phyloP scores from a whole-genome alignment of 2,113 vertebrate species.

The Machaerirhynchus nigripectus region DNA sequence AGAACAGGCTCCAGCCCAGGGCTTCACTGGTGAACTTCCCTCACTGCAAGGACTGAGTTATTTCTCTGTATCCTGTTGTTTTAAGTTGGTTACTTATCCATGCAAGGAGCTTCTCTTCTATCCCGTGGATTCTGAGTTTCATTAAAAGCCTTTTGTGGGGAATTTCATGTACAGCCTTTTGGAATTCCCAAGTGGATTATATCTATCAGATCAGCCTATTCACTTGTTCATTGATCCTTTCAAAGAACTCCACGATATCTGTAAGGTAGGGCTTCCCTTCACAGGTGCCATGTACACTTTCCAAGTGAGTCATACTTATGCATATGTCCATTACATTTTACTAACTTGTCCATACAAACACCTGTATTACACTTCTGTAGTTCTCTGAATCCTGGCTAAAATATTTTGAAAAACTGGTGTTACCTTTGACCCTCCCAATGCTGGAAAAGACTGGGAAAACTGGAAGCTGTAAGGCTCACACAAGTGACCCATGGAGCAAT shows the following conservation, averaged over 20 bases:
- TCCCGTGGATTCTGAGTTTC: not conserved
- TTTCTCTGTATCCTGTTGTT: not conserved
- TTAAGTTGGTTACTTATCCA: not conserved
- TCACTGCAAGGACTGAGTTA: not conserved
- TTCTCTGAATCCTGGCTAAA: not conserved
- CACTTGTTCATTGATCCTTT: not conserved
- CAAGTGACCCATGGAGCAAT: not conserved
- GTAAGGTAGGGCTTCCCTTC: not conserved
- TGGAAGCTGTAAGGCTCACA: not conserved
- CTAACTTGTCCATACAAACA: not conserved
- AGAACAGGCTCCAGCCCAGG: not conserved
- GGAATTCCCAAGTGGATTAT: not conserved
- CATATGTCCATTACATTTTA: not conserved
- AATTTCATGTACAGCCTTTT: not conserved
- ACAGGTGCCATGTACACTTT: not conserved
- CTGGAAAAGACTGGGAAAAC: not conserved
- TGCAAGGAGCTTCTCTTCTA: not conserved
- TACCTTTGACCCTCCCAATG: not conserved
- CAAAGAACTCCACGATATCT: not conserved
- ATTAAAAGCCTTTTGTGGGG: not conserved
- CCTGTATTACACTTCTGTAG: not conserved
- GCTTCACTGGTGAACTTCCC: not conserved
- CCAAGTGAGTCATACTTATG: not conserved
- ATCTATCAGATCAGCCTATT: not conserved
- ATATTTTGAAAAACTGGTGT: not conserved